Conservation (phyloP, 2,888 invertebrate species). For the Clivina fossor region DNA sequence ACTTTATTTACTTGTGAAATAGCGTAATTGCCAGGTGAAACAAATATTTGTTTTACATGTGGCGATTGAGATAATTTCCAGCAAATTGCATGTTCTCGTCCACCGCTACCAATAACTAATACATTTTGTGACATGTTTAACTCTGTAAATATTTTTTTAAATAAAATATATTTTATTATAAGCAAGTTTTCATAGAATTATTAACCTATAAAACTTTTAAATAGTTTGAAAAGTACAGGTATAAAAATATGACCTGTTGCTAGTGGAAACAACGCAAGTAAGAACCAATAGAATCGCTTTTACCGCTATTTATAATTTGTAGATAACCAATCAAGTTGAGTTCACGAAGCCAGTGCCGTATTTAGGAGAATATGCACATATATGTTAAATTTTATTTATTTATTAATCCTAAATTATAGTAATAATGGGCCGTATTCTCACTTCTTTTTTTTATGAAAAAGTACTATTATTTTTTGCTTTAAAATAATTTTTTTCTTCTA, state of each 20-base stretch:
- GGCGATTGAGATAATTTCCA: slow-evolving; percentile 89
- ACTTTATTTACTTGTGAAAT: slow-evolving; percentile 73
- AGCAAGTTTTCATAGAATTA: background rate
- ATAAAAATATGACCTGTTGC: slow-evolving; percentile 20
- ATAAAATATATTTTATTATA: background rate
- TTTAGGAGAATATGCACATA: no score
- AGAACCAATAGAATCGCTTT: slow-evolving; percentile 18
- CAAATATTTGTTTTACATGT: slow-evolving; percentile 70
- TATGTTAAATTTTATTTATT: no score
- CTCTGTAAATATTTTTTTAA: background rate
- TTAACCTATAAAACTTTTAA: slow-evolving; percentile 19
- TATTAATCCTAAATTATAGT: no score
- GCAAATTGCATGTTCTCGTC: slow-evolving; percentile 92
- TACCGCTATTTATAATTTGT: slow-evolving; percentile 16
- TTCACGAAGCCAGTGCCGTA: slow-evolving; percentile 8
- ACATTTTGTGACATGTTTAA: slow-evolving; percentile 58
- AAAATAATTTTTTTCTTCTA: no score
- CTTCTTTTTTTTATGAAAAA: no score
- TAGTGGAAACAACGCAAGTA: slow-evolving; percentile 19
- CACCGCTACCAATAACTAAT: slow-evolving; percentile 88
- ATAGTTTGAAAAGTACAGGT: slow-evolving; percentile 3
- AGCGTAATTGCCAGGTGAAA: slow-evolving; percentile 88
- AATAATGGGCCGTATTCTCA: no score
- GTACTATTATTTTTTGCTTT: no score
- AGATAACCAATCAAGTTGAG: slow-evolving; percentile 18